These are phyloP conservation scores for Flexamia atlantica DNA, from an alignment of 2,888 invertebrate species.

Conservation along the genomic window DNA sequence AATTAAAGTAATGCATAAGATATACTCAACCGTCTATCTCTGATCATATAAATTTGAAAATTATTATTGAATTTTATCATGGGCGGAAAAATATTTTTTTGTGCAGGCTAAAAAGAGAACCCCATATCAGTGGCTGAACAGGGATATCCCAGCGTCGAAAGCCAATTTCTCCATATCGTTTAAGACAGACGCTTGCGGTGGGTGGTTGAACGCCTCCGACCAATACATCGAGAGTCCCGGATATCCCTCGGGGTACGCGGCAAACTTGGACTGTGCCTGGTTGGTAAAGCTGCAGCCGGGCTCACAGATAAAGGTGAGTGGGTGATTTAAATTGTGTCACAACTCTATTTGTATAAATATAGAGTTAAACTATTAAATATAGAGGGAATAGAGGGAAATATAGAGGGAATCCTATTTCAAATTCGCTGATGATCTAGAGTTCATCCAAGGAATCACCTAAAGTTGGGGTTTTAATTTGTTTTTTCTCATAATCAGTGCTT, in stretches of 20 bases:
- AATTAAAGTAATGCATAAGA: no score
- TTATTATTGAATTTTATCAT: no score
- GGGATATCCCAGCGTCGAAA: background rate
- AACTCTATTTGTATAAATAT: no score
- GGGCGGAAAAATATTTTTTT: background rate
- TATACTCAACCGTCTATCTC: no score
- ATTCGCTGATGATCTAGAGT: no score
- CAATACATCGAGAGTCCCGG: conserved; percentile 87
- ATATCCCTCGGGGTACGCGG: conserved; percentile 92
- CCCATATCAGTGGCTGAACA: conserved; percentile 15
- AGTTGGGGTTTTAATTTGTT: no score
- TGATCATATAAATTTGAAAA: no score
- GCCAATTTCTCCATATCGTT: conserved; percentile 34
- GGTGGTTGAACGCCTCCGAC: conserved; percentile 1
- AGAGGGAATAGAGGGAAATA: no score
- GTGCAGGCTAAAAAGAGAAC: conserved; percentile 35
- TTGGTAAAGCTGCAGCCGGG: conserved; percentile 69
- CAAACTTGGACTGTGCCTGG: conserved; percentile 91
- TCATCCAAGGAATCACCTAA: no score
- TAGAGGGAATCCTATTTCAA: no score
- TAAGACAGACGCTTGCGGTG: conserved; percentile 46
- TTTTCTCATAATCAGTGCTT: no score
- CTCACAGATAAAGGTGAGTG: conserved; percentile 30
- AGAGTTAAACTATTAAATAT: no score
- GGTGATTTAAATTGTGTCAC: background rate